Conservation (phyloP, 2,888 invertebrate species). For the Synanthedon vespiformis region DNA sequence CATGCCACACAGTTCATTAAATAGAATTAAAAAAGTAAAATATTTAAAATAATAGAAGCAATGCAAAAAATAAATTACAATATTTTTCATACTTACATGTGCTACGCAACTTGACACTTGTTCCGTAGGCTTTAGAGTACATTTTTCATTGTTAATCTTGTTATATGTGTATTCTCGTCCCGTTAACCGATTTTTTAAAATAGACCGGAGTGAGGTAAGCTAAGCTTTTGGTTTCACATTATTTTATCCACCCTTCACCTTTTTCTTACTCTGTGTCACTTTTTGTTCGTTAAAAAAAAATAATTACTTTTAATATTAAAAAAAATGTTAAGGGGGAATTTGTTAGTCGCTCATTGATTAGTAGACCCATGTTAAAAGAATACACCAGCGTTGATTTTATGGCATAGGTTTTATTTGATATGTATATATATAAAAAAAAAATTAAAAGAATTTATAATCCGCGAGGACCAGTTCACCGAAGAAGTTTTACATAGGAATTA, state of each 20-base stretch:
- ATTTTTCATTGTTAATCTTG: constrained; percentile 7
- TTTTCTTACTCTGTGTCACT: constrained; percentile 15
- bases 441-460: constrained; percentile 36
- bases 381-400: constrained; percentile 67
- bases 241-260: constrained; percentile 41
- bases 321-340: constrained; percentile 19
- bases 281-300: constrained; percentile 7
- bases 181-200: constrained; percentile 35
- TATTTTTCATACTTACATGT: constrained; percentile 59
- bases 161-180: constrained; percentile 12
- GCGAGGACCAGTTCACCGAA: constrained; percentile 62
- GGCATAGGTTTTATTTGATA: constrained; percentile 66
- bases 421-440: constrained; percentile 43
- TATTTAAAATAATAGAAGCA: constrained; percentile 17
- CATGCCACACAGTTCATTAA: constrained; percentile 66
- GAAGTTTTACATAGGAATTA: background rate
- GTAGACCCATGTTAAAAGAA: constrained; percentile 70
- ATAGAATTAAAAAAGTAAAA: constrained; percentile 24
- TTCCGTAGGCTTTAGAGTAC: constrained; percentile 9
- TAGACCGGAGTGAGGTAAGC: constrained; percentile 47
- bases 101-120: constrained; percentile 40
- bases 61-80: no score
- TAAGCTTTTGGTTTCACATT: constrained; percentile 31
- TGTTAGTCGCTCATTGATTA: constrained; percentile 61
- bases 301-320: constrained; percentile 7